phyloP scores from a whole-genome alignment of 2,113 vertebrate species.

The Delphinus delphis region DNA sequence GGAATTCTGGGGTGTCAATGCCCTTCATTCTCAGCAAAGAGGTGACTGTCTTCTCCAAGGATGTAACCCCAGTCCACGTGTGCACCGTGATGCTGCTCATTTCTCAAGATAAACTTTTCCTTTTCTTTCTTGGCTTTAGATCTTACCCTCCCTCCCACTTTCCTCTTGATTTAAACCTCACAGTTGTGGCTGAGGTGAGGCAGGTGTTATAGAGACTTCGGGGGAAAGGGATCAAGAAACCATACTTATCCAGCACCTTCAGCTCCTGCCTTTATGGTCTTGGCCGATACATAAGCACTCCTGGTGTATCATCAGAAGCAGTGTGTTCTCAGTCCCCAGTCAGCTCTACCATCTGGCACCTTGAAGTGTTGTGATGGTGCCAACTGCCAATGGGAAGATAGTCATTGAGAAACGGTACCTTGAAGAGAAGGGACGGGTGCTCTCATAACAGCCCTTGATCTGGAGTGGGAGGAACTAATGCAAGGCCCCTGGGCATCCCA shows the following conservation, averaged over 20 bases:
- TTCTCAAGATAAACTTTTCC: neutral
- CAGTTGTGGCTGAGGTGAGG: neutral
- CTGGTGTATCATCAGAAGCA: neutral
- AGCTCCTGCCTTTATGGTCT: neutral
- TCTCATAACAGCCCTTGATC: neutral
- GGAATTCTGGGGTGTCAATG: neutral
- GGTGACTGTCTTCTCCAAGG: neutral
- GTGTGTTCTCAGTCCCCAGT: neutral
- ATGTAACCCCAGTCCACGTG: rapidly evolving
- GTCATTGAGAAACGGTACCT: neutral
- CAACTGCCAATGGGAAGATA: neutral
- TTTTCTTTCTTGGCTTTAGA: neutral
- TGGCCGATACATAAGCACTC: neutral
- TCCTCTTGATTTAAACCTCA: neutral
- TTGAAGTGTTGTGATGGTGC: neutral
- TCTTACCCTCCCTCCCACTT: neutral
- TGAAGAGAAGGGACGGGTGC: neutral
- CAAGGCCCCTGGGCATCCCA: neutral
- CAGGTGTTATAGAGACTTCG: neutral
- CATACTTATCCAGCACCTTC: neutral
- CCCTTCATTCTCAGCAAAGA: neutral
- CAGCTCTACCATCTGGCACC: neutral
- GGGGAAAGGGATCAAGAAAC: neutral
- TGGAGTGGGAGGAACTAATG: neutral
- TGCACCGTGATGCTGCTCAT: neutral